Conservation (phyloP, 1,140 invertebrate genomes). For the Leptopilina boulardi region DNA sequence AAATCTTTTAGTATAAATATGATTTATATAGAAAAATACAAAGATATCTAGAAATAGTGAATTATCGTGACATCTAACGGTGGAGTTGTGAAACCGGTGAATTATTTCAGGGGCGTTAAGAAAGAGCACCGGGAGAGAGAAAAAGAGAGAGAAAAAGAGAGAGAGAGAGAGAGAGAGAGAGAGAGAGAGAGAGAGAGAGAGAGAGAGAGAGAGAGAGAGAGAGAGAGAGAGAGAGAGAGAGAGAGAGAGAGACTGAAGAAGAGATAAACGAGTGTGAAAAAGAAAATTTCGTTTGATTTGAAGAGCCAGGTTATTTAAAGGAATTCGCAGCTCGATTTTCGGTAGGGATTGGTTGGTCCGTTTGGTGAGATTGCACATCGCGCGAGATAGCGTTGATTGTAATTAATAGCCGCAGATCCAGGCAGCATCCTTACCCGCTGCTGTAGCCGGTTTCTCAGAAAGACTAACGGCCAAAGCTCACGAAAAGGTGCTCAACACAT, state of each 20-base stretch:
- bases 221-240: too few relatives aligned
- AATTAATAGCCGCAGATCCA: conserved; percentile 71
- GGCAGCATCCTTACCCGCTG: conserved; percentile 48
- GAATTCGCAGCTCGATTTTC: conserved; percentile 56
- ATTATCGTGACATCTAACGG: neutral
- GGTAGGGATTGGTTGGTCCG: conserved; percentile 50
- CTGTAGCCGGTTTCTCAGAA: conserved; percentile 68
- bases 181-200: neutral
- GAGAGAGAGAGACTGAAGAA: too few relatives aligned
- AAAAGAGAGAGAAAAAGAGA: too few relatives aligned
- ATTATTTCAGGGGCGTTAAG: neutral
- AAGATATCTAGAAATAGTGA: neutral
- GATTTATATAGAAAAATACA: too few relatives aligned
- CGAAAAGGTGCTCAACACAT: conserved; percentile 35
- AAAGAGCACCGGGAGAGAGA: too few relatives aligned
- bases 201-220: too few relatives aligned
- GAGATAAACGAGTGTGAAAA: neutral
- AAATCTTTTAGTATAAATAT: too few relatives aligned
- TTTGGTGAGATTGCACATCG: conserved; percentile 62
- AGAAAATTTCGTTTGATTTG: neutral
- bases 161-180: too few relatives aligned
- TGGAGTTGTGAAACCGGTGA: neutral
- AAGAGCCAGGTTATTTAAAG: conserved; percentile 55
- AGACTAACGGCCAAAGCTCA: conserved; percentile 70
- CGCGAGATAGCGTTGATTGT: conserved; percentile 70